Conservation (phyloP, 2,888 invertebrate species). For the Cosmia pyralina region DNA sequence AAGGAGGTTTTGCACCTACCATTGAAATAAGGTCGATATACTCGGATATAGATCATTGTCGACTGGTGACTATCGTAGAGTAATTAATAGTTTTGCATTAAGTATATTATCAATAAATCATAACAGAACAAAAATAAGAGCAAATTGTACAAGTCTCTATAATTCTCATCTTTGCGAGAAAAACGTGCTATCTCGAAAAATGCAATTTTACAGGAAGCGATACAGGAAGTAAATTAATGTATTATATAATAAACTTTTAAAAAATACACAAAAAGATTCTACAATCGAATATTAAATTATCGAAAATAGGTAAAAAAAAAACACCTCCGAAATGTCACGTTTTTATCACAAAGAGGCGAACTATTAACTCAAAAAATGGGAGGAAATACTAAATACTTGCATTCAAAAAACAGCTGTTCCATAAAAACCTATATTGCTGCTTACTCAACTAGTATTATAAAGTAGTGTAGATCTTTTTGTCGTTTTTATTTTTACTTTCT, state of each 20-base stretch:
- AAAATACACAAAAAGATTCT: no score
- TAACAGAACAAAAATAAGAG: neutral
- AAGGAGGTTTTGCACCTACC: neutral
- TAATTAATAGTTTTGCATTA: constrained; percentile 6
- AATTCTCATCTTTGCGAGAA: neutral
- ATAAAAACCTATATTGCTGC: no score
- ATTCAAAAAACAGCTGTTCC: no score
- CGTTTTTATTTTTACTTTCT: constrained; percentile 8
- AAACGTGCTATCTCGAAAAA: no score
- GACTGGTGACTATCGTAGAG: constrained; percentile 1
- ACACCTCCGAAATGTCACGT: no score
- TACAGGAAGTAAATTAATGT: no score
- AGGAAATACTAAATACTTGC: neutral
- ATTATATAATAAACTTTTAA: no score
- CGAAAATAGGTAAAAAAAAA: no score
- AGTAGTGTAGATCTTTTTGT: neutral
- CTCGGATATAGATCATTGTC: constrained; percentile 40
- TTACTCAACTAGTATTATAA: neutral
- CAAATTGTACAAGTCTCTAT: neutral
- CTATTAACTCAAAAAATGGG: neutral
- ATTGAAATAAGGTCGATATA: constrained; percentile 23
- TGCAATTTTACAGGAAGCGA: no score
- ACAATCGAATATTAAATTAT: no score
- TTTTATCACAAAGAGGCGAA: no score
- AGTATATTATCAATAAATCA: neutral